Conservation (phyloP, 1,140 invertebrate species). For the Choristoneura fumiferana region DNA sequence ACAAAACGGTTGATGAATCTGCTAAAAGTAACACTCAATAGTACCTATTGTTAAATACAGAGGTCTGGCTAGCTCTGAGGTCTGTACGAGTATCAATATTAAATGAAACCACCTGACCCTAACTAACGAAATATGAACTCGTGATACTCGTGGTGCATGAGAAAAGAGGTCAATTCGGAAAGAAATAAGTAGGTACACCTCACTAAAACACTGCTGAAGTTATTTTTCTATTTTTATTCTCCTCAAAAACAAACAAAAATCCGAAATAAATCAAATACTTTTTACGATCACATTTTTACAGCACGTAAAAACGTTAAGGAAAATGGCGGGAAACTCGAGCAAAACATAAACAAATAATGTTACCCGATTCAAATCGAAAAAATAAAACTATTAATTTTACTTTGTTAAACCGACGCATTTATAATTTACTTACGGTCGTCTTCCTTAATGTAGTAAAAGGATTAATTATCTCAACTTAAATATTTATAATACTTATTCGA, state of each 20-base stretch:
- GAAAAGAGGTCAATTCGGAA: conserved; percentile 60
- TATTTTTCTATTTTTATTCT: background rate
- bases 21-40: too few species aligned
- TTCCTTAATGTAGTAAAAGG: too few species aligned
- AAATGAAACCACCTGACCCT: background rate
- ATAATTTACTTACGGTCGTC: too few species aligned
- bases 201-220: conserved; percentile 26
- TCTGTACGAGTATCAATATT: too few species aligned
- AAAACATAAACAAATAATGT: conserved; percentile 9
- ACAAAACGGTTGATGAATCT: too few species aligned
- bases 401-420: too few species aligned
- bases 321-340: conserved; percentile 7
- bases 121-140: background rate
- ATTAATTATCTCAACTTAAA: too few species aligned
- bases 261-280: background rate
- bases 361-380: conserved; percentile 4
- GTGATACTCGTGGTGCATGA: background rate
- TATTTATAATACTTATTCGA: too few species aligned
- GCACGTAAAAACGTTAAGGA: background rate
- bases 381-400: too few species aligned
- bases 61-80: too few species aligned
- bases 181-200: conserved; percentile 34
- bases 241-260: background rate
- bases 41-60: too few species aligned
- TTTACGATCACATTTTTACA: background rate